Evolutionary conservation across 2,888 invertebrate species (phyloP).

Genomic region (Reticulitermes lucifugus): DNA sequence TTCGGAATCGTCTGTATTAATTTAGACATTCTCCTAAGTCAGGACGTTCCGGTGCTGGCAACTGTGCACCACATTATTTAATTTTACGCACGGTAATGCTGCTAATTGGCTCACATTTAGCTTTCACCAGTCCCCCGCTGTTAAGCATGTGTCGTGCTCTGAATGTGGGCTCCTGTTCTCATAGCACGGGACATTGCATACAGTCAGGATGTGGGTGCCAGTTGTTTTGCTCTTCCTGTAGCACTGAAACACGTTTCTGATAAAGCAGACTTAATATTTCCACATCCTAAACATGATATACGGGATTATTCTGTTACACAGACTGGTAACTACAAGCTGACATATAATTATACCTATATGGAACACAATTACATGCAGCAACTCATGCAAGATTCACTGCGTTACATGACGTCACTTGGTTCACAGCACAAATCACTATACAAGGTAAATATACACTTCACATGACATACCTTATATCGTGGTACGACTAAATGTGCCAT

Average conservation of each 20-base stretch:
- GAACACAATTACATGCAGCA: too few species aligned
- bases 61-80: constrained; percentile 40
- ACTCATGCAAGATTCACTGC: too few species aligned
- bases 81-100: constrained; percentile 39
- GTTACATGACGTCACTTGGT: too few species aligned
- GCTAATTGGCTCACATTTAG: constrained; percentile 45
- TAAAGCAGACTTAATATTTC: neutral
- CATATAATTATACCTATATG: neutral
- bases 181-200: constrained; percentile 27
- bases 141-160: neutral
- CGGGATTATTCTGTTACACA: constrained; percentile 10
- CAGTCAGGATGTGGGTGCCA: constrained; percentile 11
- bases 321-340: neutral
- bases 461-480: too few species aligned
- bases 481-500: too few species aligned
- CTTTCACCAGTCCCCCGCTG: constrained; percentile 11
- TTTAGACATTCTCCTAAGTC: constrained; percentile 21
- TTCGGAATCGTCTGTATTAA: constrained; percentile 31
- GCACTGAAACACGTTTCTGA: neutral
- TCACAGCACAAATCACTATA: too few species aligned
- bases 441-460: too few species aligned
- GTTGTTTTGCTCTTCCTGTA: neutral
- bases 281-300: neutral
- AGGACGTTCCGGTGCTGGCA: constrained; percentile 29
- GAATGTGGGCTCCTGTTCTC: constrained; percentile 17